A percentile compares a stretch with the other conserved stretches of the same genome.
Evolutionary conservation across 2,113 vertebrate species (phyloP).

Genomic region (Recurvirostra avosetta): DNA sequence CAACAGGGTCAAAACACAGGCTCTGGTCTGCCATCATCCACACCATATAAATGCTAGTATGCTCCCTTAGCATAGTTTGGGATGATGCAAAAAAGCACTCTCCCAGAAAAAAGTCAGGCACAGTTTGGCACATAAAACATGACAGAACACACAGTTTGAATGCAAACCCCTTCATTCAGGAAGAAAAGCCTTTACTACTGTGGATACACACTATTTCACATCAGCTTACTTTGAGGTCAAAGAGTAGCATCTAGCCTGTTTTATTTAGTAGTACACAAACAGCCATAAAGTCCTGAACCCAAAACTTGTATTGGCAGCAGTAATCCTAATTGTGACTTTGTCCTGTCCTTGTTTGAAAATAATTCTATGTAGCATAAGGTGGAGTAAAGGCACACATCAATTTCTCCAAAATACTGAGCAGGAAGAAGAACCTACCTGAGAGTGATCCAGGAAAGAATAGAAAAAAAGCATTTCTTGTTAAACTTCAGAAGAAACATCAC

Average conservation of each 20-base stretch:
- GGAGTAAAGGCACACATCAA: background rate
- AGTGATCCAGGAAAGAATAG: background rate
- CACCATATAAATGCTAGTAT: background rate
- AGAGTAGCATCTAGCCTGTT: background rate
- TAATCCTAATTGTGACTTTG: background rate
- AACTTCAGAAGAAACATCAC: background rate
- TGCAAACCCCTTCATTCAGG: background rate
- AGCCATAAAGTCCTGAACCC: background rate
- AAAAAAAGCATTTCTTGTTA: background rate
- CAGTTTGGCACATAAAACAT: background rate
- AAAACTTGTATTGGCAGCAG: background rate
- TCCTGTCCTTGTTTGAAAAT: background rate
- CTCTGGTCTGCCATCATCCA: background rate
- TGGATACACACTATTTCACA: background rate
- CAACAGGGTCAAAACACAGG: background rate
- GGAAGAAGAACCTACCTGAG: background rate
- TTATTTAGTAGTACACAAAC: background rate
- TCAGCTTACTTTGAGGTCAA: background rate
- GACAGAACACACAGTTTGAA: background rate
- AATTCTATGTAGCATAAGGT: background rate
- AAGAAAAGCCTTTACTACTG: background rate
- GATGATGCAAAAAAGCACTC: background rate
- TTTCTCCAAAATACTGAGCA: background rate
- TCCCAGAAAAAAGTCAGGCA: background rate
- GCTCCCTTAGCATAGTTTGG: background rate